phyloP scores from a whole-genome alignment of 2,888 invertebrate species.

The Biston betularia region DNA sequence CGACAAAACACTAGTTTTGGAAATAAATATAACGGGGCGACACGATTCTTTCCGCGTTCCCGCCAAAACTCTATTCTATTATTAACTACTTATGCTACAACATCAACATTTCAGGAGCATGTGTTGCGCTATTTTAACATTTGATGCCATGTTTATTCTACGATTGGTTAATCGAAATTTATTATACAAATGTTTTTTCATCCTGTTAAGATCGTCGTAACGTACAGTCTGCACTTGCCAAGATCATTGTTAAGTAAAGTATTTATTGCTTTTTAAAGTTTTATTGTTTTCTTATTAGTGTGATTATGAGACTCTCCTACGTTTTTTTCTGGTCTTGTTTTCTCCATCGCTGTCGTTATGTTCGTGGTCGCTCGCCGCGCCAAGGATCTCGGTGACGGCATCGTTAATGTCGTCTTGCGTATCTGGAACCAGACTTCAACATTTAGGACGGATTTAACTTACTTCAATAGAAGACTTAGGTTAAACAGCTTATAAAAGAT shows the following conservation, averaged over 20 bases:
- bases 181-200: no score
- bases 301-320: slow-evolving; percentile 56
- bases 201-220: no score
- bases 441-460: not conserved
- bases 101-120: slow-evolving; percentile 51
- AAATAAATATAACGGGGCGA: no score
- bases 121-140: slow-evolving; percentile 30
- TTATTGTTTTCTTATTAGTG: no score
- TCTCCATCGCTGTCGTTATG: slow-evolving; percentile 49
- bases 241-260: no score
- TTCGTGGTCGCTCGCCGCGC: slow-evolving; percentile 35
- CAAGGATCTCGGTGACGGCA: slow-evolving; percentile 55
- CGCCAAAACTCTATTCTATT: no score
- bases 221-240: no score
- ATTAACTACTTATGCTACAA: slow-evolving; percentile 58
- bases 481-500: no score
- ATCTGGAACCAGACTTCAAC: slow-evolving; percentile 40
- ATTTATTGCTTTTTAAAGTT: no score
- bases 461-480: not conserved
- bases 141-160: not conserved
- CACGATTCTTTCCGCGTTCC: no score
- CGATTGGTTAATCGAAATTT: not conserved
- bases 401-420: slow-evolving; percentile 56
- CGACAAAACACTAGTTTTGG: no score
- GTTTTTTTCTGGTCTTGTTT: slow-evolving; percentile 48